phyloP scores from a whole-genome alignment of 2,113 vertebrate genomes.

The Paedocypris sp. region DNA sequence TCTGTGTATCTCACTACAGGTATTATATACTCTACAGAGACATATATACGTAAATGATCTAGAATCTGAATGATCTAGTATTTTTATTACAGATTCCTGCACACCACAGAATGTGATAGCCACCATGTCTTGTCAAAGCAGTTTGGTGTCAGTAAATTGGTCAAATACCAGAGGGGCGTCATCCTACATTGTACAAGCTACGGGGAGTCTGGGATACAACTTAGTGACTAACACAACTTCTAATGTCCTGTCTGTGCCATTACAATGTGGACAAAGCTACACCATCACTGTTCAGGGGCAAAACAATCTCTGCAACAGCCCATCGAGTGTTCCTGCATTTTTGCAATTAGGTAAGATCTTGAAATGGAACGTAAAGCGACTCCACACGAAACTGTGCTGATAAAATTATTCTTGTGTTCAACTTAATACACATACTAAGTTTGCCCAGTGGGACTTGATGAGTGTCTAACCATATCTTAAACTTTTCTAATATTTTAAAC shows the following conservation, averaged over 20 bases:
- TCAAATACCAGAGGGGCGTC: constrained; percentile 12
- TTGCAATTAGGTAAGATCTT: constrained; percentile 31
- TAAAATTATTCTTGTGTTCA: too few species aligned
- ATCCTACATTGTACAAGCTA: constrained; percentile 23
- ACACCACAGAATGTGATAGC: constrained; percentile 21
- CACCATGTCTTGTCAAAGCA: constrained; percentile 19
- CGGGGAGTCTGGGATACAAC: constrained; percentile 23
- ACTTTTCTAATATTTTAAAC: too few species aligned
- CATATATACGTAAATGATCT: too few species aligned
- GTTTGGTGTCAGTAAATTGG: constrained; percentile 28
- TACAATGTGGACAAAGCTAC: constrained; percentile 38
- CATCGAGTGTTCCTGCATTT: background rate
- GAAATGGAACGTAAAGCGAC: background rate
- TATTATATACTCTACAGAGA: constrained; percentile 10
- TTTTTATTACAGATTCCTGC: constrained; percentile 32
- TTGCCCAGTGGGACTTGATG: too few species aligned
- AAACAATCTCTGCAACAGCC: constrained; percentile 24
- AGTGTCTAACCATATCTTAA: too few species aligned
- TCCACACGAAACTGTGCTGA: background rate
- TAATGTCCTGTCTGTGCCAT: constrained; percentile 2
- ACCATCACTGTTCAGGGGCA: constrained; percentile 21
- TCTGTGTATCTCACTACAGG: constrained; percentile 44
- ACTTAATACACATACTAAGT: too few species aligned
- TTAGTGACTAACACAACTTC: constrained; percentile 14
- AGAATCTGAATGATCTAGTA: background rate